Evolutionary conservation across 1,140 invertebrate species (phyloP).

Genomic region (Pygmarrhopalites habei): DNA sequence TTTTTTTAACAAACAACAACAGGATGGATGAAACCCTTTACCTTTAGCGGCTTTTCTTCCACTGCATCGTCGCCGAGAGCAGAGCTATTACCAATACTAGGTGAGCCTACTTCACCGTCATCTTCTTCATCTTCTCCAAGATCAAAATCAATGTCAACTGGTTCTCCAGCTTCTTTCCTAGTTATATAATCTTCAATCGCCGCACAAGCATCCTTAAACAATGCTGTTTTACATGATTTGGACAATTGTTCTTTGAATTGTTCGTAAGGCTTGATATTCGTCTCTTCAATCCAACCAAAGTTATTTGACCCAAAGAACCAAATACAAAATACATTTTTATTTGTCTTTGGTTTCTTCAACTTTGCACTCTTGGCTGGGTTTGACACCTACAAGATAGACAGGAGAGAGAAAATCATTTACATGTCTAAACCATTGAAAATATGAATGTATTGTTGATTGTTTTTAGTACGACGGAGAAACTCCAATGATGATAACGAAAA

Average conservation of each 20-base stretch:
- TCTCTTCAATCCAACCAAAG: conserved; percentile 86
- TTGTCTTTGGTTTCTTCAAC: conserved; percentile 41
- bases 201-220: conserved; percentile 75
- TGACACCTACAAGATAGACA: too few relatives aligned
- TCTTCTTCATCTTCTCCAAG: neutral
- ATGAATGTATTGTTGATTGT: neutral
- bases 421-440: neutral
- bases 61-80: conserved; percentile 8
- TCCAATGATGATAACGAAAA: too few relatives aligned
- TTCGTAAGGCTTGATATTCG: conserved; percentile 73
- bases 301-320: conserved; percentile 91
- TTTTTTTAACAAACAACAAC: too few relatives aligned
- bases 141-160: conserved; percentile 17
- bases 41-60: conserved; percentile 7
- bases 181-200: conserved; percentile 77
- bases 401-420: neutral
- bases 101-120: neutral
- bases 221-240: conserved; percentile 66
- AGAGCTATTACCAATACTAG: neutral
- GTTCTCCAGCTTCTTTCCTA: conserved; percentile 38
- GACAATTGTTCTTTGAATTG: conserved; percentile 71
- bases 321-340: conserved; percentile 66
- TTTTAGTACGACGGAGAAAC: too few relatives aligned
- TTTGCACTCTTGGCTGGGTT: conserved; percentile 46
- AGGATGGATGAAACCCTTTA: too few relatives aligned